Conservation (phyloP, 2,797 vertebrate species). For the Poecile montanus region DNA sequence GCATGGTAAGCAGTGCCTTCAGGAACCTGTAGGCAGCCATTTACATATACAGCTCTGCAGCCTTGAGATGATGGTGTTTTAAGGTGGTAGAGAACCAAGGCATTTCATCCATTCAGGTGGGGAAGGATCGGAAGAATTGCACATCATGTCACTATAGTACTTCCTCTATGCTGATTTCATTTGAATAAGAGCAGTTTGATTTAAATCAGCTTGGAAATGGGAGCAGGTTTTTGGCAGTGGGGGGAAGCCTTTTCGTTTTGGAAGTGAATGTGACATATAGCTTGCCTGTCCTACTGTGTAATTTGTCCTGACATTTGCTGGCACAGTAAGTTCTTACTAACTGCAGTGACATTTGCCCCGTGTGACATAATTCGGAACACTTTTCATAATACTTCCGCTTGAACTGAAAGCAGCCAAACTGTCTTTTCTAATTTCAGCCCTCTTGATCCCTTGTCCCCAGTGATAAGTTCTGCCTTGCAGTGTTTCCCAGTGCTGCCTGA, state of each 20-base stretch:
- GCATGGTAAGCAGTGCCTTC: neutral
- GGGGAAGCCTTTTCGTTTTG: neutral
- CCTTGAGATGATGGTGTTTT: neutral
- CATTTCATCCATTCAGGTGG: neutral
- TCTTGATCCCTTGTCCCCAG: neutral
- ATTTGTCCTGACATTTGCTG: conserved; percentile 25
- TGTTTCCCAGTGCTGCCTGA: conserved; percentile 7
- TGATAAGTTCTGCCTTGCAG: conserved; percentile 16
- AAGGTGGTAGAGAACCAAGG: neutral
- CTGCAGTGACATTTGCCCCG: neutral
- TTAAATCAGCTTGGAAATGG: neutral
- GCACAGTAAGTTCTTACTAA: neutral
- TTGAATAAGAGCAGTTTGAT: conserved; percentile 2
- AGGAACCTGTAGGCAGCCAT: neutral
- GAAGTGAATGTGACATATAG: neutral
- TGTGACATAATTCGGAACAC: neutral
- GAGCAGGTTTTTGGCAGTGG: neutral
- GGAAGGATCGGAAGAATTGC: neutral
- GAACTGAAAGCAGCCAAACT: conserved; percentile 29
- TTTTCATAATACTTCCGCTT: conserved; percentile 36
- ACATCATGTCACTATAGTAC: neutral
- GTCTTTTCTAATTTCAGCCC: conserved; percentile 45
- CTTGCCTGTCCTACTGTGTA: neutral
- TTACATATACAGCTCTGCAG: neutral
- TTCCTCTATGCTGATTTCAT: neutral